Evolutionary conservation across 2,113 vertebrate genomes (phyloP), one percentile per base, ranked within the genome.

Genomic region (Psilopsiagon aymara): DNA sequence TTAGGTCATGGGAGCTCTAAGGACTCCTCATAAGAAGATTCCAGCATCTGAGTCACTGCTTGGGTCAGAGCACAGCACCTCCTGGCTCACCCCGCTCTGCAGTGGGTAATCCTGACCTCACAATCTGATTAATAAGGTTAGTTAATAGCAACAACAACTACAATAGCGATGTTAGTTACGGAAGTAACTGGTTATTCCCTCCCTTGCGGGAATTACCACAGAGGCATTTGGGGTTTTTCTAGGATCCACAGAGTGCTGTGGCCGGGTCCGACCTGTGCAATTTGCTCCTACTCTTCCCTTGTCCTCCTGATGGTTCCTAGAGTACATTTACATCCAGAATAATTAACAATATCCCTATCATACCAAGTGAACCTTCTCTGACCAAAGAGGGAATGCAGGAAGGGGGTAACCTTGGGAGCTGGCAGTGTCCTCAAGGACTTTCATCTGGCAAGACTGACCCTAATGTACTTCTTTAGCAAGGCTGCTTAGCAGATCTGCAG

Each of bases 221-320:
- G 69, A 70, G 64, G 29, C 33, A 29, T 66, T 29, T 86, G 76
- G 86, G 86, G 63, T 52, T 95, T 95, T 95, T 88, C 47, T 71
- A 52, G 7, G 29, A 68, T 71, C 75, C 71, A 24, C 47, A 37
- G 31, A 47, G 70, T 5, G 33, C 55, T 67, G 14, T n/a, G 74
- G 78, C 64, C 78, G 31, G 47, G 25, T 37, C 83, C 59, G 19
- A 41, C 43, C 73, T 49, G 81, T 68, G 57, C 49, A 52, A 23
- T 63, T 69, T 19, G 11, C 46, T 44, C 77, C 70, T 35, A 5
- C 66, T 53, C 52, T 78, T 46, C 41, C 64, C 41, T 57, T 13
- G 2, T 8, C 51, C 68, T 75, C 59, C 44, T 7, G 33, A 24
- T 39, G 3, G 28, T 16, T 69, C 63, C 87, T 39, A n/a, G 35